Evolutionary conservation across 2,797 vertebrate genomes (phyloP).

Genomic region (Dryobates pubescens): DNA sequence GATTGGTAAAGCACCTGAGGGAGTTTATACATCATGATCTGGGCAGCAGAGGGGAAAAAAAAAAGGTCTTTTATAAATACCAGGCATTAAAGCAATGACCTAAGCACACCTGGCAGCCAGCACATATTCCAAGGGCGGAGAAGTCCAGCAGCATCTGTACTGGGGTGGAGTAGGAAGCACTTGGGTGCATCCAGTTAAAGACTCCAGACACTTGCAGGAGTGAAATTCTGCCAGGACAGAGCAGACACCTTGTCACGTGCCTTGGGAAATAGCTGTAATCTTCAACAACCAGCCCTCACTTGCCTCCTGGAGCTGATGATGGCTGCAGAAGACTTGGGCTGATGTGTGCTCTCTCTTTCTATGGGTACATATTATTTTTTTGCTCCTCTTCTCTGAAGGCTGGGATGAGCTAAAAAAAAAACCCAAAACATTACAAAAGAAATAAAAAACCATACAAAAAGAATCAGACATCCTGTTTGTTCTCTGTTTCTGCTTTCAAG

Average conservation of each 20-base stretch:
- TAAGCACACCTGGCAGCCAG: fast-evolving
- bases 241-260: neutral
- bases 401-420: neutral
- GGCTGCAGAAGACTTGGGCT: neutral
- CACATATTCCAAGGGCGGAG: neutral
- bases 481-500: neutral
- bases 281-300: neutral
- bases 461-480: neutral
- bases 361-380: neutral
- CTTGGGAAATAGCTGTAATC: neutral
- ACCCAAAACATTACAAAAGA: neutral
- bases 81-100: neutral
- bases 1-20: neutral
- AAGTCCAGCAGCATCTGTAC: too few relatives aligned
- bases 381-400: neutral
- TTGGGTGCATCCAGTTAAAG: neutral
- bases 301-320: fast-evolving
- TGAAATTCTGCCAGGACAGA: neutral
- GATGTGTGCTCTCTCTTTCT: neutral
- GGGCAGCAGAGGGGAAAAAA: constrained; percentile 9
- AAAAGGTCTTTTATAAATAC: neutral
- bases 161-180: fast-evolving
- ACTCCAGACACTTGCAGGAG: neutral
- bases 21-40: neutral
- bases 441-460: neutral